phyloP scores from a whole-genome alignment of 2,797 vertebrate species.

The Epinephelus awoara region DNA sequence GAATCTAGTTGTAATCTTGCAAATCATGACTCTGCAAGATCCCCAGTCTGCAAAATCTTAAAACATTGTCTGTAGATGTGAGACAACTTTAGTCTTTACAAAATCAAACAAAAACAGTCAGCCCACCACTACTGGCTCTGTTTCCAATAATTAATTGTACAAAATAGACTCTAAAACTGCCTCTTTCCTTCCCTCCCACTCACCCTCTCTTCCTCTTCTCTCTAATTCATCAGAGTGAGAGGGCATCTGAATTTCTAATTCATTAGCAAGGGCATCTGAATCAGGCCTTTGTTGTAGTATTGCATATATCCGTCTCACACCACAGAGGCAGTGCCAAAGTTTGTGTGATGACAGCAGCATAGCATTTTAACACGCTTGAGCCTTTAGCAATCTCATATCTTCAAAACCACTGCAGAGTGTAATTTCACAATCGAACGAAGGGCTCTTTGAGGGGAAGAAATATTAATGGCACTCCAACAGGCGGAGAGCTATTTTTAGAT shows the following conservation, averaged over 20 bases:
- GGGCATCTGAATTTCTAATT: constrained; percentile 9
- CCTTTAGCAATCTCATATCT: neutral
- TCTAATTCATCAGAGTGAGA: constrained; percentile 11
- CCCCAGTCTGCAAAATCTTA: too few species aligned
- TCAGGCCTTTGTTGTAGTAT: constrained; percentile 3
- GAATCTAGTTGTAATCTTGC: too few species aligned
- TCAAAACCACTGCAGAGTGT: constrained; percentile 11
- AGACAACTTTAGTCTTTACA: too few species aligned
- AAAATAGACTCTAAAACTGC: constrained; percentile 4
- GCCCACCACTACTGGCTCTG: neutral
- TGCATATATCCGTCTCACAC: neutral
- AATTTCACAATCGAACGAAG: constrained; percentile 6
- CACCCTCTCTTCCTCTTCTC: neutral
- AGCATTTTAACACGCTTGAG: neutral
- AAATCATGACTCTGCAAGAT: too few species aligned
- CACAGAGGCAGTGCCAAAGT: neutral
- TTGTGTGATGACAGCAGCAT: neutral
- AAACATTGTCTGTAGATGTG: too few species aligned
- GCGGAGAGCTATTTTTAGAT: neutral
- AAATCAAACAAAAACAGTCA: neutral
- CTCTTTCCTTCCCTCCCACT: neutral
- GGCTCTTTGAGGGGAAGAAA: neutral
- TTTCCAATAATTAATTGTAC: constrained; percentile 26
- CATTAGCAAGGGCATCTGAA: neutral
- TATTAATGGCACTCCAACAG: constrained; percentile 2